phyloP scores from a whole-genome alignment of 2,888 invertebrate genomes.

The Cosmorhoe ocellata region DNA sequence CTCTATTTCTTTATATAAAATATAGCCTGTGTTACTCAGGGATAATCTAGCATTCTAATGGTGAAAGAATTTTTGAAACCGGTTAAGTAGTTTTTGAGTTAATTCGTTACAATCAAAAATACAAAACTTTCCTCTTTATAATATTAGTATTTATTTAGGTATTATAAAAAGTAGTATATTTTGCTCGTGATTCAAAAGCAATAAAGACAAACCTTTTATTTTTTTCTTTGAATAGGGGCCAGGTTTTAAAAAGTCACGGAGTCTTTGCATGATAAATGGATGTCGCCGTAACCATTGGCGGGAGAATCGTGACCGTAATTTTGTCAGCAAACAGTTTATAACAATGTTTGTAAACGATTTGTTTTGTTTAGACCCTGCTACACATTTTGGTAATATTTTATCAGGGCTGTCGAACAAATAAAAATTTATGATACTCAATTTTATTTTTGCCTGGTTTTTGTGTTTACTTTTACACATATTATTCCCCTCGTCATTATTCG shows the following conservation, averaged over 20 bases:
- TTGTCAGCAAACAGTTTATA: slow-evolving; percentile 30
- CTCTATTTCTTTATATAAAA: too few species aligned
- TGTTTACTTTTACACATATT: too few species aligned
- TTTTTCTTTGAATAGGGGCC: neutral
- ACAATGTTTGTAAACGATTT: slow-evolving; percentile 27
- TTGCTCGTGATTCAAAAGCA: too few species aligned
- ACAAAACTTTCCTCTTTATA: too few species aligned
- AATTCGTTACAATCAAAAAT: too few species aligned
- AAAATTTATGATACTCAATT: slow-evolving; percentile 3
- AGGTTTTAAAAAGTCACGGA: neutral
- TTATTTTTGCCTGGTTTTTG: slow-evolving; percentile 8
- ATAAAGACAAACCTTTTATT: neutral
- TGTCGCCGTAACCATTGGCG: slow-evolving; percentile 22
- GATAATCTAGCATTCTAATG: too few species aligned
- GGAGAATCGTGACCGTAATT: slow-evolving; percentile 29
- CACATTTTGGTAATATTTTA: slow-evolving; percentile 10
- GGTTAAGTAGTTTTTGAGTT: too few species aligned
- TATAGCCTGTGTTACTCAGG: too few species aligned
- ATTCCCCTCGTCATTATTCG: too few species aligned
- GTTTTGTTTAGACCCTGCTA: slow-evolving; percentile 23
- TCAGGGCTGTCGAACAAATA: slow-evolving; percentile 2
- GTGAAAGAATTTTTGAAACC: neutral
- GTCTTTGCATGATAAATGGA: slow-evolving; percentile 27
- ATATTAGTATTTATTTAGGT: too few species aligned
- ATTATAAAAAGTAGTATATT: too few species aligned